A percentile compares a stretch with the other conserved stretches of the same genome.
Evolutionary conservation across 2,797 vertebrate species (phyloP).

Genomic region (Dendrocincla tyrannina): DNA sequence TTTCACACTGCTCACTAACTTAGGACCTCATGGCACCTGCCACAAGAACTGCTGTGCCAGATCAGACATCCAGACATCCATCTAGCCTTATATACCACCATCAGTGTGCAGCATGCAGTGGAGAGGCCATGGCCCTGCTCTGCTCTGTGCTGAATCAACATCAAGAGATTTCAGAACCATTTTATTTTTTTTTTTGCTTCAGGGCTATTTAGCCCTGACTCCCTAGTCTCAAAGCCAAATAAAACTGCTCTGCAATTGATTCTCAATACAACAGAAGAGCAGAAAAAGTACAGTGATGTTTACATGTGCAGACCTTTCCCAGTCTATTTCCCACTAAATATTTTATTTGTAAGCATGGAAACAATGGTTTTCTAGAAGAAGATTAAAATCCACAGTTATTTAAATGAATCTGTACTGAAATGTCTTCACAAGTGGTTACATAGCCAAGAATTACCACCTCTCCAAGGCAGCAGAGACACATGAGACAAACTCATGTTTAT

Average conservation of each 20-base stretch:
- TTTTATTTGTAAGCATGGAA: not conserved
- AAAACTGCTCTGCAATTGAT: not conserved
- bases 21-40: not conserved
- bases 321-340: not conserved
- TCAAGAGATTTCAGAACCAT: not conserved
- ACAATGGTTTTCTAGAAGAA: not conserved
- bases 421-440: not conserved
- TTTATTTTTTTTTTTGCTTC: not conserved
- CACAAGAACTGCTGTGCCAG: not conserved
- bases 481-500: accelerated
- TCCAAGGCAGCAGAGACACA: not conserved
- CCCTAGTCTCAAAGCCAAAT: not conserved
- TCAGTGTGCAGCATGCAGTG: not conserved
- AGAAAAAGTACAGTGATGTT: not conserved
- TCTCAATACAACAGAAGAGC: not conserved
- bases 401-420: not conserved
- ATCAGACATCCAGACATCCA: not conserved
- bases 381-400: not conserved
- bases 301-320: not conserved
- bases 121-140: not conserved
- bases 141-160: not conserved
- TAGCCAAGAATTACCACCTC: not conserved
- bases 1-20: not conserved
- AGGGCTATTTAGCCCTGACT: not conserved
- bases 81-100: not conserved